phyloP scores from a whole-genome alignment of 2,797 vertebrate species.

The Spizella passerina region DNA sequence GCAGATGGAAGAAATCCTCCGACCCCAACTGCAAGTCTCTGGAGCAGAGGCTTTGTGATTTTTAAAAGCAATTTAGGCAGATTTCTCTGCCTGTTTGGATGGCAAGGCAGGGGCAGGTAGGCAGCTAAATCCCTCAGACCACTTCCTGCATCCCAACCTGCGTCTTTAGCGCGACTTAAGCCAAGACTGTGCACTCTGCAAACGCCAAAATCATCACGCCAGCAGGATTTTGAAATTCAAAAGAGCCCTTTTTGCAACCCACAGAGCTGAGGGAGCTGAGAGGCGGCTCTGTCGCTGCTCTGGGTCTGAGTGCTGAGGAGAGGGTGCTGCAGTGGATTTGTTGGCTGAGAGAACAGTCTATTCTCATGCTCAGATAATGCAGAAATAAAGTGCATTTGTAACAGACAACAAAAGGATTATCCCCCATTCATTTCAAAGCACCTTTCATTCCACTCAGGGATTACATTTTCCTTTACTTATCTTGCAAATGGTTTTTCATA shows the following conservation, averaged over 20 bases:
- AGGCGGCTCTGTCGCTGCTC: neutral
- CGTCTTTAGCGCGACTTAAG: neutral
- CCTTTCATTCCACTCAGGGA: slow-evolving; percentile 78
- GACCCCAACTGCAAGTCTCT: neutral
- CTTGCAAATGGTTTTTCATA: slow-evolving; percentile 76
- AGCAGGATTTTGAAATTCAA: neutral
- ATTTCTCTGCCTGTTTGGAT: neutral
- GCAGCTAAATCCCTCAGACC: neutral
- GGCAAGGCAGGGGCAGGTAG: neutral
- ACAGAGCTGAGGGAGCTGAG: neutral
- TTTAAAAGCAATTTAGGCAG: neutral
- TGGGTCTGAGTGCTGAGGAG: slow-evolving; percentile 12
- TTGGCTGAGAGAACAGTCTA: slow-evolving; percentile 49
- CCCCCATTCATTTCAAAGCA: slow-evolving; percentile 80
- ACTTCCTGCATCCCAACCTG: neutral
- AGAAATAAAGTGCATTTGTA: slow-evolving; percentile 80
- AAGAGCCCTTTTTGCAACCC: neutral
- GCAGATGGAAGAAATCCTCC: neutral
- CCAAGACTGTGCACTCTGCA: accelerated
- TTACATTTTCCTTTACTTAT: slow-evolving; percentile 83
- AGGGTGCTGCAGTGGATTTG: slow-evolving; percentile 65
- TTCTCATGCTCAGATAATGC: slow-evolving; percentile 75
- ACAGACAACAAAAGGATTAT: slow-evolving; percentile 82
- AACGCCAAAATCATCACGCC: neutral
- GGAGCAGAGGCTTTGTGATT: neutral